Evolutionary conservation across 2,888 invertebrate genomes (phyloP).

Genomic region (Drosophila meridionalis): DNA sequence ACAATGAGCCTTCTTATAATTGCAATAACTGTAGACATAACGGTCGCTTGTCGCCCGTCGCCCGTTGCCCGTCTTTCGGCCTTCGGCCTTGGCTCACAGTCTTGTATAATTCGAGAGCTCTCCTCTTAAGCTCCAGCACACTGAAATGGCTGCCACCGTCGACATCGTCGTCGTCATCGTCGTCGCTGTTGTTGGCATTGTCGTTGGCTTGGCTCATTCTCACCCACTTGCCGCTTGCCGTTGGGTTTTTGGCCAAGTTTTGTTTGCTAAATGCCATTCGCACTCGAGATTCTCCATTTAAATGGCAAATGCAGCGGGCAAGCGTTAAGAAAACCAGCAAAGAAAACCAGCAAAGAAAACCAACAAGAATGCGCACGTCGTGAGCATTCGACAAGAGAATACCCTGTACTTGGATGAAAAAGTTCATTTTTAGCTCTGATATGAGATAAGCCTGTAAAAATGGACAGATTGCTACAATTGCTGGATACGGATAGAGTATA

Average conservation of each 20-base stretch:
- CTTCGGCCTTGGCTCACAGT: slow-evolving; percentile 28
- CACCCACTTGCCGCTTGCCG: slow-evolving; percentile 62
- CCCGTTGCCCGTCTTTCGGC: not conserved
- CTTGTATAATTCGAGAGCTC: slow-evolving; percentile 49
- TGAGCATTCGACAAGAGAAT: not conserved
- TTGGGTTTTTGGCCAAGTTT: slow-evolving; percentile 66
- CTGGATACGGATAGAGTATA: not conserved
- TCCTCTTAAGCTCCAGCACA: slow-evolving; percentile 18
- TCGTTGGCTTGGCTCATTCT: slow-evolving; percentile 60
- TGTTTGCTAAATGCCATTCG: slow-evolving; percentile 74
- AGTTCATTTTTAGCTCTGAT: too few relatives aligned
- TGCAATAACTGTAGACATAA: slow-evolving; percentile 64
- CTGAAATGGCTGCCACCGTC: slow-evolving; percentile 2
- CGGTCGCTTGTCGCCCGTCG: not conserved
- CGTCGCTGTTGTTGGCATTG: slow-evolving; percentile 4
- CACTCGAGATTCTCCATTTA: slow-evolving; percentile 68
- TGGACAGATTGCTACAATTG: not conserved
- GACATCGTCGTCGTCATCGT: not conserved
- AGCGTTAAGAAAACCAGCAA: slow-evolving; percentile 18
- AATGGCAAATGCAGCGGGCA: slow-evolving; percentile 63
- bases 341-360: slow-evolving; percentile 4
- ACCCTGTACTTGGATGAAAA: not conserved
- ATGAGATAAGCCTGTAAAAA: not conserved
- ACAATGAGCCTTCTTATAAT: slow-evolving; percentile 72
- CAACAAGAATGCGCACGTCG: not conserved